These are phyloP conservation scores for Temnothorax longispinosus DNA, from an alignment of 1,140 invertebrate species.

Conservation along the genomic window DNA sequence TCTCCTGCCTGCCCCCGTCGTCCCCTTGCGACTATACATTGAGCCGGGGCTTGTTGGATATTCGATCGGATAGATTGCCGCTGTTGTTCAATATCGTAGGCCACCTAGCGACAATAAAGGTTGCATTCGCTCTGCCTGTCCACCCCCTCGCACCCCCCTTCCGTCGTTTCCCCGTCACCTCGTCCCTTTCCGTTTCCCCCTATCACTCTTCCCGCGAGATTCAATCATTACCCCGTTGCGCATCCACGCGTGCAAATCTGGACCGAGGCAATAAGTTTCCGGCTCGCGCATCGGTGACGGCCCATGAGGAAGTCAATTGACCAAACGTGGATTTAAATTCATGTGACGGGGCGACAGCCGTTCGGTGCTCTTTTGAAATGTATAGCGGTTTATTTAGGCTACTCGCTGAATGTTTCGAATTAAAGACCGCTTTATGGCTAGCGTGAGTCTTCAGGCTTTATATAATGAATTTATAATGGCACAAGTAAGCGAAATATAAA, in stretches of 20 bases:
- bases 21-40: constrained; percentile 58
- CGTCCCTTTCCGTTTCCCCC: background rate
- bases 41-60: constrained; percentile 74
- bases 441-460: background rate
- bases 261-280: constrained; percentile 56
- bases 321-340: constrained; percentile 56
- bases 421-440: background rate
- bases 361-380: constrained; percentile 1
- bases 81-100: constrained; percentile 75
- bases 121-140: constrained; percentile 45
- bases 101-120: constrained; percentile 68
- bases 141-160: background rate
- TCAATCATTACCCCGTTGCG: constrained; percentile 63
- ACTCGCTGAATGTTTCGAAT: constrained; percentile 10
- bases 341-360: background rate
- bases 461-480: background rate
- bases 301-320: constrained; percentile 49
- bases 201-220: constrained; percentile 17
- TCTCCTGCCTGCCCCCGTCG: constrained; percentile 25
- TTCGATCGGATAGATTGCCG: constrained; percentile 80
- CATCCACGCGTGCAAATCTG: constrained; percentile 42
- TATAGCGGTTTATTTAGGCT: constrained; percentile 21
- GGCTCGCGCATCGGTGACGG: constrained; percentile 40
- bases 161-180: background rate
- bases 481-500: background rate